Evolutionary conservation across 1,140 invertebrate genomes (phyloP).

Genomic region (Sycophila sp.): DNA sequence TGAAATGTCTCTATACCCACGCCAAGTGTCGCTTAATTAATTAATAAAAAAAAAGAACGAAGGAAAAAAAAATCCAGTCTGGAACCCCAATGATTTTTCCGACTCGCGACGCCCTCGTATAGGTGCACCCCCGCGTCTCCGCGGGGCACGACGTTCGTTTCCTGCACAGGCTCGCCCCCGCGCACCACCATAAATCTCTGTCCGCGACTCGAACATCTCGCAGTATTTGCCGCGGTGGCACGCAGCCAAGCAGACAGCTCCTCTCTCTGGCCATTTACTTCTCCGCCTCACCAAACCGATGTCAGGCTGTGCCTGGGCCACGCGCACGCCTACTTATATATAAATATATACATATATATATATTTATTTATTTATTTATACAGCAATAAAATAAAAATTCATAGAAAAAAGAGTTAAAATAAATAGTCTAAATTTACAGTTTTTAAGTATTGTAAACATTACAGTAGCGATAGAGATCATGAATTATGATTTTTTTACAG

Average conservation of each 20-base stretch:
- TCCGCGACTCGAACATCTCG: constrained; percentile 45
- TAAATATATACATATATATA: neutral
- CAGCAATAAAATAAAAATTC: too few species aligned
- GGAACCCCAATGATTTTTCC: too few species aligned
- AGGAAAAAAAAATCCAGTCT: neutral
- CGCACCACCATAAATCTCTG: constrained; percentile 44
- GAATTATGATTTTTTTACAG: too few species aligned
- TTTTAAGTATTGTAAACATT: neutral
- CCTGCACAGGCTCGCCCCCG: constrained; percentile 11
- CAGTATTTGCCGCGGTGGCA: constrained; percentile 51
- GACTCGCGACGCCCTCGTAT: neutral
- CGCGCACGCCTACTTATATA: neutral
- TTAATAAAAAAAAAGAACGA: neutral
- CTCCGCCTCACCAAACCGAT: constrained; percentile 13
- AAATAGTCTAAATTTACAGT: neutral
- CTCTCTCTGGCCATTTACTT: constrained; percentile 21
- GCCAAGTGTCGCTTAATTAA: neutral
- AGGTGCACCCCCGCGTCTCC: neutral
- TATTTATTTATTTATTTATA: neutral
- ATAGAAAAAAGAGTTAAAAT: too few species aligned
- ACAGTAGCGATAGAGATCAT: too few species aligned
- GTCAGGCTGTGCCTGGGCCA: neutral
- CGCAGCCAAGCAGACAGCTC: constrained; percentile 44
- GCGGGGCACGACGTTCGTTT: neutral
- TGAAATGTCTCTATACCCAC: neutral